These are phyloP conservation scores for Notiomystis cincta DNA, from an alignment of 2,113 vertebrate genomes.

Conservation along the genomic window DNA sequence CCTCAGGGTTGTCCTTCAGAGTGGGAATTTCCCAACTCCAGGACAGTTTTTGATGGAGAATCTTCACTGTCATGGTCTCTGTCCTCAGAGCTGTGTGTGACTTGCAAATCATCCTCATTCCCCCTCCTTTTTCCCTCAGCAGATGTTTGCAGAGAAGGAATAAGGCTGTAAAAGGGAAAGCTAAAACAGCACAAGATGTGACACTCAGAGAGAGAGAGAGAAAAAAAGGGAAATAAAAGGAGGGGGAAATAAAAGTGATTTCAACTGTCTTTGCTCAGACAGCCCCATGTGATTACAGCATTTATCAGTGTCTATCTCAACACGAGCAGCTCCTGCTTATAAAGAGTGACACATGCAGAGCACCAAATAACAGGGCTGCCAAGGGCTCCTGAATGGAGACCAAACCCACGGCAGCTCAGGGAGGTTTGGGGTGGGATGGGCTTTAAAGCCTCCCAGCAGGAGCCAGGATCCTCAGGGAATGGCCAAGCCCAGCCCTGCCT, in stretches of 20 bases:
- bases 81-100: neutral
- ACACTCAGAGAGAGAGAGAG: neutral
- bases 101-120: neutral
- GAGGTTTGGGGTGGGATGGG: too few species aligned
- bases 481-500: too few species aligned
- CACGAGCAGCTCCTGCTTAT: neutral
- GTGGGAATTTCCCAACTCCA: neutral
- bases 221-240: neutral
- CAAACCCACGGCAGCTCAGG: neutral
- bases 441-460: neutral
- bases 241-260: neutral
- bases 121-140: neutral
- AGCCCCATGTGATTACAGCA: neutral
- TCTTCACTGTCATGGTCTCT: neutral
- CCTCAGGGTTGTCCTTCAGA: neutral
- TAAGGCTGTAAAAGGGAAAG: neutral
- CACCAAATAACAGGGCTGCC: neutral
- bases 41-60: neutral
- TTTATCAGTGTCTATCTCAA: neutral
- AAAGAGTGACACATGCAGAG: neutral
- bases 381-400: neutral
- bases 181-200: neutral
- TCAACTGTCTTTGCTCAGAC: neutral
- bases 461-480: accelerated
- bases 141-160: neutral